Base-by-base conservation (phyloP, 2,888 invertebrate species). In the Leptopilina syphax region DNA sequence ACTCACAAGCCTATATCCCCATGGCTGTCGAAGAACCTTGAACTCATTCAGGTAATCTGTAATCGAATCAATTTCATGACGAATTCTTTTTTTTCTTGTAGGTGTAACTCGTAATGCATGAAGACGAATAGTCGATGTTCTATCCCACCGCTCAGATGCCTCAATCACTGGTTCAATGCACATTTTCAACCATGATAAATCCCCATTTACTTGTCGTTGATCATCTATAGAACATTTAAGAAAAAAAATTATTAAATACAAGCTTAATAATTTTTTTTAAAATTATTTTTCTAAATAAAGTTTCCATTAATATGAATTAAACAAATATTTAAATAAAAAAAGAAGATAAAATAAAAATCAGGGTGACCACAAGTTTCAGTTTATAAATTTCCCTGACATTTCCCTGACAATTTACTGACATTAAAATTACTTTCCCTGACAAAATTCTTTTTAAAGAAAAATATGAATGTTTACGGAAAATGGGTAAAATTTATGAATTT, bases 1-100 rank as follows among this genome's bases (percentile, higher is more conserved):
- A 44, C 66, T 41, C n/a, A 66, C 66, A 66, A 66, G 66, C 12
- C 8, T n/a, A n/a, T 66, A 66, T 6, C 41, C 44, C 66, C 66
- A 66, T 8, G 66, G 66, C 44, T 66, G 66, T 44, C 66, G 34
- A 6, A 41, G 41, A 6, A 5, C 13, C 44, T 41, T 66, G 8
- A n/a, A 66, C n/a, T 66, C 66, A 34, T 66, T n/a, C 3, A 66
- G 8, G n/a, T 66, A 66, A 13, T 66, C 66, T 8, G 66, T 44
- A 7, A 66, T 8, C 0, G 5, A n/a, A n/a, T 44, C 44, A n/a
- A 66, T 66, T 66, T n/a, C 4, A n/a, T n/a, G 41, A 41, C 44
- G 66, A n/a, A 1, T 41, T 6, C 66, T 0, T n/a, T 44, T 41
- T n/a, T 66, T 66, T 44, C 66, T 66, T 34, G 66, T n/a, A 44